These are phyloP conservation scores for Hermaeophaga mercurialis DNA, from an alignment of 2,888 invertebrate species.

Conservation along the genomic window DNA sequence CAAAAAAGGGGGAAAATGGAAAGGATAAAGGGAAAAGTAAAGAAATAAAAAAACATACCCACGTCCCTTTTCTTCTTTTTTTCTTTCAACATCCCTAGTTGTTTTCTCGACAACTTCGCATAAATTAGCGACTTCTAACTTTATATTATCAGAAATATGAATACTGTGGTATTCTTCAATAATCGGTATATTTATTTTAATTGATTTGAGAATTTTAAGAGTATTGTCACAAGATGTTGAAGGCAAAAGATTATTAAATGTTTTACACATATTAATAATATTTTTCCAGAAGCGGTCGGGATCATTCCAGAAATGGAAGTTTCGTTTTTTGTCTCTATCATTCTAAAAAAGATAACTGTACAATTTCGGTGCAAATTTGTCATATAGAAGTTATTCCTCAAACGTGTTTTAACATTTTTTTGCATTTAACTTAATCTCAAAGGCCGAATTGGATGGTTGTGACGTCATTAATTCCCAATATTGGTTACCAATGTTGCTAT, in stretches of 20 bases:
- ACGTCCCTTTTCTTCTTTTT: not conserved
- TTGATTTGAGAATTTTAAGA: constrained; percentile 23
- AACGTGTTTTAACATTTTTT: not conserved
- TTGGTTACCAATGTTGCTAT: not conserved
- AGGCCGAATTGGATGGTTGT: too few species aligned
- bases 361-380: not conserved
- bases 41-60: not conserved
- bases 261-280: constrained; percentile 21
- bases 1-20: too few species aligned
- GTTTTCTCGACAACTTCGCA: not conserved
- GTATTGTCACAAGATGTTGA: constrained; percentile 24
- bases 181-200: constrained; percentile 24
- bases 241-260: constrained; percentile 21
- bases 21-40: too few species aligned
- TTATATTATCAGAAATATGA: constrained; percentile 33
- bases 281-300: constrained; percentile 34
- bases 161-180: constrained; percentile 31
- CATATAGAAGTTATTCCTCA: not conserved
- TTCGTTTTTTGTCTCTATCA: constrained; percentile 24
- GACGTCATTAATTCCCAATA: not conserved
- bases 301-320: constrained; percentile 34
- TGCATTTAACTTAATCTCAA: not conserved
- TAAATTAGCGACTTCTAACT: constrained; percentile 11
- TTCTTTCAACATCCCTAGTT: not conserved
- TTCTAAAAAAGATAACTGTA: constrained; percentile 19